Base-by-base conservation (phyloP, 53 echinoderm and acorn worm species). In the Holothuria scabra region DNA sequence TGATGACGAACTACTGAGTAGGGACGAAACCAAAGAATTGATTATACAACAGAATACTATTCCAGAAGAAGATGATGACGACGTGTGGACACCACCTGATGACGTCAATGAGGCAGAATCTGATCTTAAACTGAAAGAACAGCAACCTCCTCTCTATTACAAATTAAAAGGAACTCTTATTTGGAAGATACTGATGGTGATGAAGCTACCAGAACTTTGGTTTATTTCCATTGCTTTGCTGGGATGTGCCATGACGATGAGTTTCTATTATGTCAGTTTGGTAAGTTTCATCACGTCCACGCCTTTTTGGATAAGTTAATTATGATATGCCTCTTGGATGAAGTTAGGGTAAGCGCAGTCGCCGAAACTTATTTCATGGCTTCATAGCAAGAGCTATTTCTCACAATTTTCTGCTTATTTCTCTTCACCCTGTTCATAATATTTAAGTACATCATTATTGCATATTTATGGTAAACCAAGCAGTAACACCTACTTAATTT, bases 251-350 rank as follows among this genome's bases (percentile, higher is more conserved):
- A 95, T 95, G 95, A 95, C 92, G 2, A 87, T 95, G 92, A 95
- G 92, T 29, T 95, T 95, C 75, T 95, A 95, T 74, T 95, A 92
- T 76, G 81, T 95, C 86, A 95, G 95, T 57, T 83, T 95, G 92
- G 95, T 95, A 80, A 92, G 95, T 58, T 20, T 1, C 41, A 41
- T 6, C 0, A 41, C 7, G 8, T 0, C 41, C 7, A 0, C 8
- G 41, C 10, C 10, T 41, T 10, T 5, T 41, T 41, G 7, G 6
- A 8, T 41, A 41, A 41, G 41, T 41, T n/a, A n/a, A n/a, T n/a
- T 41, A 41, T 41, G 41, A 41, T 41, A 4, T 41, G 41, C 41
- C 7, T 41, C 41, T 8, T 41, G 35, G n/a, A n/a, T n/a, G n/a
- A n/a, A n/a, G n/a, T n/a, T n/a, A n/a, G n/a, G n/a, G n/a, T n/a